phyloP scores from a whole-genome alignment of 2,113 vertebrate genomes.

The Orcinus orca region DNA sequence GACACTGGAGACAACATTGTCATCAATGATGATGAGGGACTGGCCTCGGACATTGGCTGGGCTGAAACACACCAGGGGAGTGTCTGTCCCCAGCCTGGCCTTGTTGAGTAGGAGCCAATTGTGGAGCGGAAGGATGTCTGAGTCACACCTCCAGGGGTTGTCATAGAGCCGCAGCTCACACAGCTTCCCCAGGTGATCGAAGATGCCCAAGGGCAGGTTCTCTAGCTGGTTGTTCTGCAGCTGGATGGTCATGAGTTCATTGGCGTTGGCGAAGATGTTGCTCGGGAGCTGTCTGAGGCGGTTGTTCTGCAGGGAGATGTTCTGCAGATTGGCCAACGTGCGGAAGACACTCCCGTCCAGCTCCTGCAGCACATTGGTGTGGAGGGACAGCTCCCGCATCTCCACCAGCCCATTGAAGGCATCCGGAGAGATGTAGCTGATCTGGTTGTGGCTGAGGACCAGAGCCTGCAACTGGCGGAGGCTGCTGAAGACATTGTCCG shows the following conservation, averaged over 20 bases:
- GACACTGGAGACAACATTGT: neutral
- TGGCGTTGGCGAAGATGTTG: conserved; percentile 83
- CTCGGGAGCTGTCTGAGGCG: conserved; percentile 83
- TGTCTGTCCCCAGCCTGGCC: conserved; percentile 79
- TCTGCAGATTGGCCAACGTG: conserved; percentile 85
- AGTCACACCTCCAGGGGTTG: conserved; percentile 94
- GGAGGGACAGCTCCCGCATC: conserved; percentile 90
- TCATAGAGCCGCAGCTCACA: conserved; percentile 86
- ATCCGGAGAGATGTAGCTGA: conserved; percentile 80
- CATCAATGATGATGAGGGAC: conserved; percentile 74
- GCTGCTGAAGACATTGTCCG: conserved; percentile 86
- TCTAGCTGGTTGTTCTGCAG: conserved; percentile 89
- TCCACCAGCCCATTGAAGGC: conserved; percentile 88
- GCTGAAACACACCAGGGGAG: conserved; percentile 82
- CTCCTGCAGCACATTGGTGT: conserved; percentile 86
- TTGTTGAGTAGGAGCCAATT: conserved; percentile 86
- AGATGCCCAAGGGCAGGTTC: conserved; percentile 85
- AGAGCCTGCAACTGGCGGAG: conserved; percentile 88
- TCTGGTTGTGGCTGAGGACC: conserved; percentile 90
- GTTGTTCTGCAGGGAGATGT: conserved; percentile 93
- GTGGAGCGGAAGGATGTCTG: conserved; percentile 86
- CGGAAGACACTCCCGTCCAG: conserved; percentile 84
- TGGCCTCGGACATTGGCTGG: conserved; percentile 79
- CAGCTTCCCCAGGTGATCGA: conserved; percentile 82
- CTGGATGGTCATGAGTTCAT: conserved; percentile 83